Evolutionary conservation across 2,888 invertebrate species (phyloP).

Genomic region (Hololepta plana): DNA sequence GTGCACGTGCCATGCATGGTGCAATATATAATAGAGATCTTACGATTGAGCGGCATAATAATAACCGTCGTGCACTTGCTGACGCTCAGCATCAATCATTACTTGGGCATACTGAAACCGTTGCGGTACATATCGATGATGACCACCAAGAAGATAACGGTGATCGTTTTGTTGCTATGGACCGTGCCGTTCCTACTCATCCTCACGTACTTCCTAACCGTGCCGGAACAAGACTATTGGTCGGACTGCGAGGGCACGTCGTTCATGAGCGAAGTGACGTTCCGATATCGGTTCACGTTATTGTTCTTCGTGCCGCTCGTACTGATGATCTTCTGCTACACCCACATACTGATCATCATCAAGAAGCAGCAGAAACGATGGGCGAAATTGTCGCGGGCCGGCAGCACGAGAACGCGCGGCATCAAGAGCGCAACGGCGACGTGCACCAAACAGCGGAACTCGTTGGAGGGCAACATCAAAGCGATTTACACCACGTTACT

Average conservation of each 20-base stretch:
- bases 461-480: conserved; percentile 31
- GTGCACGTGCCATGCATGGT: conserved; percentile 11
- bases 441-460: conserved; percentile 16
- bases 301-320: conserved; percentile 38
- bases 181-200: conserved; percentile 32
- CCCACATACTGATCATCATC: conserved; percentile 38
- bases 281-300: conserved; percentile 27
- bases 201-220: conserved; percentile 30
- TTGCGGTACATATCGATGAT: conserved; percentile 42
- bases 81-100: conserved; percentile 45
- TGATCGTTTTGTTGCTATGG: conserved; percentile 36
- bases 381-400: conserved; percentile 25
- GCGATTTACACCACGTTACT: conserved; percentile 42
- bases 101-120: conserved; percentile 35
- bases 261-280: conserved; percentile 10
- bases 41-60: conserved; percentile 37
- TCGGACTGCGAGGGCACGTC: conserved; percentile 10
- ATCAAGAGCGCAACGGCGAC: conserved; percentile 3
- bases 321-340: conserved; percentile 39
- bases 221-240: conserved; percentile 30
- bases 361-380: conserved; percentile 32
- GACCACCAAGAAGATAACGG: conserved; percentile 31
- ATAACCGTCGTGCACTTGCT: conserved; percentile 43
- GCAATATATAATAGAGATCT: conserved; percentile 22
- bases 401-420: conserved; percentile 19